Percentiles rank a stretch among this genome's conserved stretches.
phyloP scores from a whole-genome alignment of 2,888 invertebrate species.

The Rhopalosiphum nymphaeae region DNA sequence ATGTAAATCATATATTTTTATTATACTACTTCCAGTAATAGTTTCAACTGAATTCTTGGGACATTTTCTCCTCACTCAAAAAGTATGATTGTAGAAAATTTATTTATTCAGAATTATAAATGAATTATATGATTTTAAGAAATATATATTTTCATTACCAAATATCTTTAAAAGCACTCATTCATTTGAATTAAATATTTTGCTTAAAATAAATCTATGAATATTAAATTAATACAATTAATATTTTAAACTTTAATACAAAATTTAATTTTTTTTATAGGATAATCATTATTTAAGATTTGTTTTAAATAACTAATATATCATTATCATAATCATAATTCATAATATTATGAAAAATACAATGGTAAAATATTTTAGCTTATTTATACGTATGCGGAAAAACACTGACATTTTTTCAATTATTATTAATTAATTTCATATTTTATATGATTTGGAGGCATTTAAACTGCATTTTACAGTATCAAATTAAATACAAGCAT shows the following conservation, averaged over 20 bases:
- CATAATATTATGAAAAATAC: background rate
- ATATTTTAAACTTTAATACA: too few species aligned
- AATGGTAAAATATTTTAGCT: background rate
- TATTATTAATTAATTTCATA: background rate
- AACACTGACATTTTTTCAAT: too few species aligned
- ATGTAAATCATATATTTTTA: background rate
- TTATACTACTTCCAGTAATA: background rate
- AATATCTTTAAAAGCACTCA: background rate
- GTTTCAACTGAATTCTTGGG: background rate
- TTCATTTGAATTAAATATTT: background rate
- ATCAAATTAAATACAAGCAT: background rate
- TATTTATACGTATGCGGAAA: background rate
- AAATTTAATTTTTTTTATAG: too few species aligned
- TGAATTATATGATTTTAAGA: background rate
- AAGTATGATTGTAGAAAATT: background rate
- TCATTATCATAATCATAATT: background rate
- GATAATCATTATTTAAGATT: background rate
- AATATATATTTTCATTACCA: background rate
- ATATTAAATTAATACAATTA: background rate
- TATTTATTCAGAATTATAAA: background rate
- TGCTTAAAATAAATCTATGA: background rate
- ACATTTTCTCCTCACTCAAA: background rate
- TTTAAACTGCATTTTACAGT: background rate
- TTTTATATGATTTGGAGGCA: background rate
- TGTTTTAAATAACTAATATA: too few species aligned